Evolutionary conservation across 2,888 invertebrate genomes (phyloP).

Genomic region (Malachius bipustulatus): DNA sequence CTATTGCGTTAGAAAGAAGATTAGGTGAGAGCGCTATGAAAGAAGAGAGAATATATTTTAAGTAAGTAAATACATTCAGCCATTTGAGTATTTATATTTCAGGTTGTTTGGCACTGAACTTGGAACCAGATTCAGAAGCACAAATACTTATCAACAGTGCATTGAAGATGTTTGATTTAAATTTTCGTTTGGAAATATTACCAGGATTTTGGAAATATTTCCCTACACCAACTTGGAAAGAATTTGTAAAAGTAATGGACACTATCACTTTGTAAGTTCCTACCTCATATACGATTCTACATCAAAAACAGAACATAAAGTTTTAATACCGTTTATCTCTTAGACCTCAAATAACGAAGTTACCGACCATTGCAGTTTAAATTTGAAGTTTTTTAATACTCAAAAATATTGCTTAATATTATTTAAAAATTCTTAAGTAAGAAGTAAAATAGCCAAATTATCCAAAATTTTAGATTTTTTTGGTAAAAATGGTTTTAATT

Average conservation of each 20-base stretch:
- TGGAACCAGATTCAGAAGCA: constrained; percentile 30
- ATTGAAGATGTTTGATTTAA: constrained; percentile 24
- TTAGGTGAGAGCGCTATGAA: constrained; percentile 21
- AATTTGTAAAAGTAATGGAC: constrained; percentile 32
- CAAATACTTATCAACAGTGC: constrained; percentile 35
- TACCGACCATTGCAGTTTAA: too few relatives aligned
- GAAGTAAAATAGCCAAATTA: too few relatives aligned
- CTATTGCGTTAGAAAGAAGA: constrained; percentile 34
- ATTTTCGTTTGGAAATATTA: constrained; percentile 30
- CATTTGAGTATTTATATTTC: constrained; percentile 19
- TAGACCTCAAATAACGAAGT: too few relatives aligned
- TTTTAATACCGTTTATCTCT: too few relatives aligned
- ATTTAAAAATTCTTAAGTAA: too few relatives aligned
- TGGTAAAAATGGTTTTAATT: too few relatives aligned
- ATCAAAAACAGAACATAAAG: too few relatives aligned
- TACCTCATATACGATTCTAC: too few relatives aligned
- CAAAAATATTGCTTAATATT: too few relatives aligned
- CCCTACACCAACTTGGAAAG: constrained; percentile 28
- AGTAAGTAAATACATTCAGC: constrained; percentile 1
- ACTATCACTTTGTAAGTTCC: constrained; percentile 33
- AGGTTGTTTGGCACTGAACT: constrained; percentile 33
- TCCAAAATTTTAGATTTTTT: too few relatives aligned
- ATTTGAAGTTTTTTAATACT: too few relatives aligned
- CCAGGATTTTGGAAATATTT: constrained; percentile 30
- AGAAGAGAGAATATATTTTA: not conserved